A percentile compares a stretch with the other conserved stretches of the same genome.
Conservation (phyloP, 2,113 vertebrate species). For the Ctenodactylus gundi region DNA sequence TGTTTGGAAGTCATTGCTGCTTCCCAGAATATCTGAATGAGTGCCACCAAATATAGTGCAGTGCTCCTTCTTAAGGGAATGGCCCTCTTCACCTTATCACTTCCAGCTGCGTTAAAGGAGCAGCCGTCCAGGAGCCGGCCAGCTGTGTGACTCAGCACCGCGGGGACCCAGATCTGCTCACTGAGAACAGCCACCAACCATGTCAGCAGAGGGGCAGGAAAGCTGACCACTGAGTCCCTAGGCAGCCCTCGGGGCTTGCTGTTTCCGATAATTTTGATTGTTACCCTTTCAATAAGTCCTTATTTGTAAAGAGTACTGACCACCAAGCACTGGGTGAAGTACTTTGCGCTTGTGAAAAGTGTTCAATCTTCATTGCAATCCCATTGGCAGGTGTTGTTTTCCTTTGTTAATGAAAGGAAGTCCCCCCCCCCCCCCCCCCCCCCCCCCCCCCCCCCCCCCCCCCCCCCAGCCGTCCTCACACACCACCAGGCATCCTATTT, state of each 20-base stretch:
- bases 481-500: neutral
- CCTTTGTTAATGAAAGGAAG: neutral
- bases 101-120: neutral
- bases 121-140: neutral
- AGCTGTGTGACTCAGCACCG: neutral
- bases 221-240: neutral
- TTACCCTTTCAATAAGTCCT: neutral
- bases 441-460: neutral
- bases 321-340: neutral
- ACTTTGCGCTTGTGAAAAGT: neutral
- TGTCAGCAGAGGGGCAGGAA: neutral
- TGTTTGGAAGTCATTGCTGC: neutral
- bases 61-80: neutral
- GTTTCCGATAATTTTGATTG: neutral
- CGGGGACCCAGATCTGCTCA: neutral
- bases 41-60: neutral
- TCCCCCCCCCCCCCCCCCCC: neutral
- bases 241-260: neutral
- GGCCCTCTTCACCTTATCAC: neutral
- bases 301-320: neutral
- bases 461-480: neutral
- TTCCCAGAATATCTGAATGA: neutral
- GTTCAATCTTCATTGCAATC: neutral
- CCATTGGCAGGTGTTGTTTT: neutral
- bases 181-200: neutral